Evolutionary conservation across 1,140 invertebrate genomes (phyloP).

Genomic region (Mizuhopecten yessoensis): DNA sequence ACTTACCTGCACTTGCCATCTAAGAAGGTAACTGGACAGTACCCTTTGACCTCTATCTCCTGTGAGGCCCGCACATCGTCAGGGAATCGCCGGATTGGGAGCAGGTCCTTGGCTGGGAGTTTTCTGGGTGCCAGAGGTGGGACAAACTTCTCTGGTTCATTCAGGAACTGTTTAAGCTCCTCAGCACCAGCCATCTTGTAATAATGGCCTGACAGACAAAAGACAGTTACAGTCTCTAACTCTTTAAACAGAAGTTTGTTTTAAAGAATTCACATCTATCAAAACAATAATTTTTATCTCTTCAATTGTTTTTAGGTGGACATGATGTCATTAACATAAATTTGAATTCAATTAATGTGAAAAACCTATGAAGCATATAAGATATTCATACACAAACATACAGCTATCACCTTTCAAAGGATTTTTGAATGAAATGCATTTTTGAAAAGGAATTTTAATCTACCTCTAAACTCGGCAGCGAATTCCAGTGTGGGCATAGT

Average conservation of each 20-base stretch:
- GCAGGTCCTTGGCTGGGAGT: slow-evolving; percentile 76
- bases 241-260: neutral
- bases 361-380: no score
- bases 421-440: no score
- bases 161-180: slow-evolving; percentile 80
- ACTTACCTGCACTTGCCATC: slow-evolving; percentile 81
- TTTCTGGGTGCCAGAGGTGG: slow-evolving; percentile 80
- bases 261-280: neutral
- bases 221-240: neutral
- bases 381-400: no score
- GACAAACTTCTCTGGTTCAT: slow-evolving; percentile 81
- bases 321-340: neutral
- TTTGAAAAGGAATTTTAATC: neutral
- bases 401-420: neutral
- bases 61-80: slow-evolving; percentile 71
- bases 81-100: slow-evolving; percentile 75
- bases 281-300: no score
- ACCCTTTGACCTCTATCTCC: slow-evolving; percentile 79
- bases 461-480: slow-evolving; percentile 83
- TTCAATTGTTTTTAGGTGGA: neutral
- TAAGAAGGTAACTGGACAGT: slow-evolving; percentile 83
- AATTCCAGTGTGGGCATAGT: slow-evolving; percentile 74
- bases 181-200: slow-evolving; percentile 81
- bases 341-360: neutral
- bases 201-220: slow-evolving; percentile 77